Percentiles rank a stretch among this genome's conserved stretches.
Conservation (phyloP, 2,797 vertebrate genomes). For the Onychomys torridus region DNA sequence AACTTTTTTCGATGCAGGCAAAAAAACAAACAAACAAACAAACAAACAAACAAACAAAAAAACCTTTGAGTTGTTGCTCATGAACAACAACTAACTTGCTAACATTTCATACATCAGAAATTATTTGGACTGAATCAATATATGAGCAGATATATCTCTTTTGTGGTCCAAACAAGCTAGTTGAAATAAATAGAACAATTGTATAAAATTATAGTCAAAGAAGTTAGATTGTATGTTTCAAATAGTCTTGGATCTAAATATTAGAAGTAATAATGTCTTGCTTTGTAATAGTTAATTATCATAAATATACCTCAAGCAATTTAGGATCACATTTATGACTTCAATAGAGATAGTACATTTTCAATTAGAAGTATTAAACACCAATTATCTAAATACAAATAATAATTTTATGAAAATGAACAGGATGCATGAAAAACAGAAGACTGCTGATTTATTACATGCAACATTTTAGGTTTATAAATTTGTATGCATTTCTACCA, state of each 20-base stretch:
- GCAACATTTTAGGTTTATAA: not conserved
- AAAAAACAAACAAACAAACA: too few relatives aligned
- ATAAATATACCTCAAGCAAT: not conserved
- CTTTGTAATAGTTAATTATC: conserved; percentile 55
- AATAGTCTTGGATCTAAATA: not conserved
- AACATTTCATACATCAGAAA: conserved; percentile 26
- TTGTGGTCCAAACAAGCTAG: not conserved
- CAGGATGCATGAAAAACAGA: not conserved
- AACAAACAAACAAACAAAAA: too few relatives aligned
- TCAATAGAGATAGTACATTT: conserved; percentile 16
- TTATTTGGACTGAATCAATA: conserved; percentile 24
- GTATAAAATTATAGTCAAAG: not conserved
- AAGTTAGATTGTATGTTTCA: not conserved
- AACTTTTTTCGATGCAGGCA: too few relatives aligned
- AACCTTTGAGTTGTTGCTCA: not conserved
- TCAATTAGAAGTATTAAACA: conserved; percentile 26
- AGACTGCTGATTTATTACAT: not conserved
- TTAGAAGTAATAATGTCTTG: conserved; percentile 9
- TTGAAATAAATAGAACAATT: conserved; percentile 41
- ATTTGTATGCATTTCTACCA: not conserved
- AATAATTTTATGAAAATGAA: conserved; percentile 25
- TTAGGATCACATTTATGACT: conserved; percentile 3
- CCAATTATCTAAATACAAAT: conserved; percentile 7
- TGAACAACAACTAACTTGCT: not conserved
- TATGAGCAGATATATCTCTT: not conserved